Percentiles rank a stretch among this genome's conserved stretches.
These are phyloP conservation scores for Cerastis rubricosa DNA, from an alignment of 2,888 invertebrate genomes.

Conservation along the genomic window DNA sequence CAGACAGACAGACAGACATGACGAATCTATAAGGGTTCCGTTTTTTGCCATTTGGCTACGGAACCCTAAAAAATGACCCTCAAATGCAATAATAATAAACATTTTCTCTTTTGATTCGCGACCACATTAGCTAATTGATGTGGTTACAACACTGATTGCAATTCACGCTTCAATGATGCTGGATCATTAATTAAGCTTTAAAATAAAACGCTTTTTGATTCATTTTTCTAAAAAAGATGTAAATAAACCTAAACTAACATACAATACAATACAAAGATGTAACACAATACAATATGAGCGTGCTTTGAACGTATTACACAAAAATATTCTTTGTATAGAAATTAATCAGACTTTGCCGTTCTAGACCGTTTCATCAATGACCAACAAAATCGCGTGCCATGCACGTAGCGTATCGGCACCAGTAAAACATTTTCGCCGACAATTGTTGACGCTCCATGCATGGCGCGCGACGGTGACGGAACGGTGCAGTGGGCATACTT, in stretches of 20 bases:
- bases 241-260: neutral
- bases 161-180: slow-evolving; percentile 44
- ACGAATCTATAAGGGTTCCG: too few relatives aligned
- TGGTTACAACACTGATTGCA: slow-evolving; percentile 56
- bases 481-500: neutral
- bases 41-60: too few relatives aligned
- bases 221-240: neutral
- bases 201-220: slow-evolving; percentile 19
- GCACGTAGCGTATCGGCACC: too few relatives aligned
- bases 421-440: too few relatives aligned
- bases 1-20: too few relatives aligned
- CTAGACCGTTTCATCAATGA: too few relatives aligned
- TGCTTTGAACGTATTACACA: too few relatives aligned
- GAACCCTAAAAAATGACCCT: slow-evolving; percentile 14
- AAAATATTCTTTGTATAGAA: too few relatives aligned
- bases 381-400: too few relatives aligned
- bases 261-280: too few relatives aligned
- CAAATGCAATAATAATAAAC: slow-evolving; percentile 7
- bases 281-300: too few relatives aligned
- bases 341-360: too few relatives aligned
- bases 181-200: slow-evolving; percentile 29
- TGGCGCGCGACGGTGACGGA: neutral
- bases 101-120: slow-evolving; percentile 32
- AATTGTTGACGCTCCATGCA: neutral
- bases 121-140: slow-evolving; percentile 57